Conservation (phyloP, 2,888 invertebrate species). For the Leptopilina myrica region DNA sequence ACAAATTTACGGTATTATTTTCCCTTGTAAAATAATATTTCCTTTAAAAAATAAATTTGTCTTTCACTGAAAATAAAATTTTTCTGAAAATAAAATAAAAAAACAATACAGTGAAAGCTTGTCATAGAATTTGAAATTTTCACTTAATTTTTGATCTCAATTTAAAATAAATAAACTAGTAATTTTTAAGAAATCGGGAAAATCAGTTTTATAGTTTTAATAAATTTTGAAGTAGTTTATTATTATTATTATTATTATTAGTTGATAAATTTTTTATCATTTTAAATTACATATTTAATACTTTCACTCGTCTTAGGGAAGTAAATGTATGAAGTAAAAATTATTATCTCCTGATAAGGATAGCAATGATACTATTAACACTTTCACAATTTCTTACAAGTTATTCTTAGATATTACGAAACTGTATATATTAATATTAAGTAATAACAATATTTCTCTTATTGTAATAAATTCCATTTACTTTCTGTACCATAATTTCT, state of each 20-base stretch:
- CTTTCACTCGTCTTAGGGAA: conserved; percentile 30
- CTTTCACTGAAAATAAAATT: neutral
- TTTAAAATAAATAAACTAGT: no score
- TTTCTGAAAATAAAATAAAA: neutral
- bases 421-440: neutral
- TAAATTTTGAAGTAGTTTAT: no score
- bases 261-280: neutral
- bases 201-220: no score
- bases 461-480: neutral
- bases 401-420: conserved; percentile 1
- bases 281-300: neutral
- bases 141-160: neutral
- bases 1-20: neutral
- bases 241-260: no score
- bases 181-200: no score
- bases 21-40: neutral
- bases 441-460: neutral
- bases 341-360: conserved; percentile 18
- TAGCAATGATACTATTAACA: conserved; percentile 2
- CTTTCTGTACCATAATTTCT: no score
- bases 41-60: neutral
- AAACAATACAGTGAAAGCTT: neutral
- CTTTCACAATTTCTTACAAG: conserved; percentile 21
- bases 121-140: neutral
- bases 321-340: neutral